Evolutionary conservation across 2,888 invertebrate genomes (phyloP).

Genomic region (Mamestra brassicae): DNA sequence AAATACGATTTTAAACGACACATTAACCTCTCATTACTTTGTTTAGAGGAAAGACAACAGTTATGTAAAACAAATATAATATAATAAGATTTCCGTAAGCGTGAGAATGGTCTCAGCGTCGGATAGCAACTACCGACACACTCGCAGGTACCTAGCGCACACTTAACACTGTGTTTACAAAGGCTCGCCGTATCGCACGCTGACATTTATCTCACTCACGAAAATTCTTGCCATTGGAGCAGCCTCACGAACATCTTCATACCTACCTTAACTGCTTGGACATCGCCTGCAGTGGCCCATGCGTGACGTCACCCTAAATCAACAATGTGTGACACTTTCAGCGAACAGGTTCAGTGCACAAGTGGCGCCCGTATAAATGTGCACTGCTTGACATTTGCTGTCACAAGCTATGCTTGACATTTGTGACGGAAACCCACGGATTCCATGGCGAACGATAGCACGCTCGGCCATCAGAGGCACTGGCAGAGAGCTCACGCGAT

Average conservation of each 20-base stretch:
- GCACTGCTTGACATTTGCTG: background rate
- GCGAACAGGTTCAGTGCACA: slow-evolving; percentile 21
- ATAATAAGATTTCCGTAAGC: slow-evolving; percentile 35
- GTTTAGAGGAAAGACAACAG: slow-evolving; percentile 26
- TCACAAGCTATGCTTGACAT: slow-evolving; percentile 40
- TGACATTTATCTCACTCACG: slow-evolving; percentile 40
- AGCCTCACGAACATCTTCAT: background rate
- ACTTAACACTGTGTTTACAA: slow-evolving; percentile 45
- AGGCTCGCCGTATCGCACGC: slow-evolving; percentile 46
- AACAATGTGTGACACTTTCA: slow-evolving; percentile 3
- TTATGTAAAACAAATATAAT: slow-evolving; percentile 33
- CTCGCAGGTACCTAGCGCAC: slow-evolving; percentile 24
- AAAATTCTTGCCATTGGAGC: slow-evolving; percentile 11
- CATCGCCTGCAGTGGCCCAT: slow-evolving; percentile 22
- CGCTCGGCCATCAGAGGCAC: slow-evolving; percentile 42
- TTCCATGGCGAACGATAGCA: slow-evolving; percentile 61
- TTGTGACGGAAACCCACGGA: slow-evolving; percentile 62
- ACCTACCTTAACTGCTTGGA: background rate
- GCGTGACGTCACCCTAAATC: slow-evolving; percentile 16
- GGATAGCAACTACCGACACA: slow-evolving; percentile 30
- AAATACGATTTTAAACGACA: slow-evolving; percentile 33
- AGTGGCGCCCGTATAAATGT: slow-evolving; percentile 6
- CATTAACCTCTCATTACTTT: slow-evolving; percentile 6
- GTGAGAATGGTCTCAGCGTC: slow-evolving; percentile 46
- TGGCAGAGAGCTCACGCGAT: slow-evolving; percentile 70